These are phyloP conservation scores for Neuroterus valhalla DNA, from an alignment of 1,140 invertebrate species.

Conservation along the genomic window DNA sequence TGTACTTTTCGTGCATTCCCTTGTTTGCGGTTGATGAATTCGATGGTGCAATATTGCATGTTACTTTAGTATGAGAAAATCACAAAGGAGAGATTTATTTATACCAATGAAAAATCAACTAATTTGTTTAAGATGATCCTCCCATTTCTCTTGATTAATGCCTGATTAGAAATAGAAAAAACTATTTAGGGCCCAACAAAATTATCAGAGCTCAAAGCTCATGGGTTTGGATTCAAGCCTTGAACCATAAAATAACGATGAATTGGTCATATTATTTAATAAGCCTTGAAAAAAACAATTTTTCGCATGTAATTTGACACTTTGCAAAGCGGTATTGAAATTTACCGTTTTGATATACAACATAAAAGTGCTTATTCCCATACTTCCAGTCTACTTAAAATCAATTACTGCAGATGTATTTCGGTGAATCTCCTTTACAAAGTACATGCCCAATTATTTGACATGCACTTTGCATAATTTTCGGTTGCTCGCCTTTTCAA, in stretches of 20 bases:
- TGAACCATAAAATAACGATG: no score
- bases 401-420: slow-evolving; percentile 8
- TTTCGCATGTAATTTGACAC: background rate
- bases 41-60: background rate
- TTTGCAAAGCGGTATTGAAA: background rate
- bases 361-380: slow-evolving; percentile 20
- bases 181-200: no score
- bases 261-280: background rate
- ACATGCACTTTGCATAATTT: slow-evolving; percentile 20
- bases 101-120: no score
- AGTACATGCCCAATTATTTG: slow-evolving; percentile 12
- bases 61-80: background rate
- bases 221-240: no score
- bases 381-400: slow-evolving; percentile 4
- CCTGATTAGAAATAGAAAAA: no score
- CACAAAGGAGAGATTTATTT: no score
- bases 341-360: slow-evolving; percentile 3
- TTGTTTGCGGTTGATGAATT: background rate
- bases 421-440: slow-evolving; percentile 22
- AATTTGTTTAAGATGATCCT: no score
- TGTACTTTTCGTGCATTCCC: background rate
- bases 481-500: background rate
- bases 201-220: no score
- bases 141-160: no score
- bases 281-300: background rate